These are phyloP conservation scores for Gracilinanus agilis DNA, from an alignment of 2,113 vertebrate species.

Conservation along the genomic window DNA sequence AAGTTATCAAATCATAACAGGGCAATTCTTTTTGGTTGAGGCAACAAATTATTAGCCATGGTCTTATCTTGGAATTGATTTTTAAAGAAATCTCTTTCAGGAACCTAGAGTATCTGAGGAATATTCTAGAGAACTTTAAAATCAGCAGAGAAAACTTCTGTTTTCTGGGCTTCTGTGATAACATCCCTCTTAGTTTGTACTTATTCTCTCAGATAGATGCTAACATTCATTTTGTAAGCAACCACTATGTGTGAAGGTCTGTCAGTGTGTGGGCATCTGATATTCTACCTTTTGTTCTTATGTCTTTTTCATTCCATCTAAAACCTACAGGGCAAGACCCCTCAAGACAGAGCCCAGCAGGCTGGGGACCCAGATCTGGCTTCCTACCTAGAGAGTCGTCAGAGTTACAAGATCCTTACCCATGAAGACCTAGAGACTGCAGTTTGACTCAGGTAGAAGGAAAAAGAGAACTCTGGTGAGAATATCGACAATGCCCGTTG, in stretches of 20 bases:
- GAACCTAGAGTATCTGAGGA: not conserved
- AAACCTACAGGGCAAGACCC: constrained; percentile 91
- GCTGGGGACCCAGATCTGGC: constrained; percentile 93
- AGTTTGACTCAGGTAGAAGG: constrained; percentile 87
- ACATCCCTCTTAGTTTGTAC: not conserved
- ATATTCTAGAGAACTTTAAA: constrained; percentile 30
- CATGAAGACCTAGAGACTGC: constrained; percentile 97
- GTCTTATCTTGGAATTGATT: not conserved
- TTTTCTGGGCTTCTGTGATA: not conserved
- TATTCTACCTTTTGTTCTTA: not conserved
- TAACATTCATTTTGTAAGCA: not conserved
- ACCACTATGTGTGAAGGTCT: not conserved
- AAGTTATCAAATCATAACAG: not conserved
- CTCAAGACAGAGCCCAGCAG: constrained; percentile 92
- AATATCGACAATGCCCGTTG: constrained; percentile 68
- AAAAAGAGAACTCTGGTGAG: constrained; percentile 62
- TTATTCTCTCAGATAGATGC: not conserved
- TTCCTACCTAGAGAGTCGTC: constrained; percentile 89
- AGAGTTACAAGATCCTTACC: constrained; percentile 84
- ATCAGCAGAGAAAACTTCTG: not conserved
- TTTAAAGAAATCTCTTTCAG: not conserved
- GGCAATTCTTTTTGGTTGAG: not conserved
- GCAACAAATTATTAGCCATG: not conserved
- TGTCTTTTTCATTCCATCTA: constrained; percentile 57
- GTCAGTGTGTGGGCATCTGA: not conserved